A percentile compares a stretch with the other conserved stretches of the same genome.
These are phyloP conservation scores for Benthosema pterotum DNA, from an alignment of 2,797 vertebrate species.

Conservation along the genomic window DNA sequence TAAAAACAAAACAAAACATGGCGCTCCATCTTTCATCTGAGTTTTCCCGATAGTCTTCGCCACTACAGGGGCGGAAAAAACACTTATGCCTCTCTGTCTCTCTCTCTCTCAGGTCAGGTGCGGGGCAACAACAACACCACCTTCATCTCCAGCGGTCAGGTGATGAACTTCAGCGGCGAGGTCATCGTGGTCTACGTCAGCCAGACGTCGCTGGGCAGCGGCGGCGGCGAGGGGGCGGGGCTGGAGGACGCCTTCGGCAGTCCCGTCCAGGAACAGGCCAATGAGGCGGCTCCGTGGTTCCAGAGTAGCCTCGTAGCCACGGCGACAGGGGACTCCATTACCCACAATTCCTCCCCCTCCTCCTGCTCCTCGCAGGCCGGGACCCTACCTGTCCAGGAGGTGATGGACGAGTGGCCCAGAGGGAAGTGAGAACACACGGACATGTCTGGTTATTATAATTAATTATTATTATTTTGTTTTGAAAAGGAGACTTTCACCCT, in stretches of 20 bases:
- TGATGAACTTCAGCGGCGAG: slow-evolving; percentile 98
- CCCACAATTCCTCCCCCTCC: slow-evolving; percentile 41
- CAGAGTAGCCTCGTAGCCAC: slow-evolving; percentile 67
- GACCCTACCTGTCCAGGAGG: slow-evolving; percentile 76
- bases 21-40: no score
- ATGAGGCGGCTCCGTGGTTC: slow-evolving; percentile 77
- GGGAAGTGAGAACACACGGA: slow-evolving; percentile 54
- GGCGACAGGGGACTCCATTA: slow-evolving; percentile 42
- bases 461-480: slow-evolving; percentile 20
- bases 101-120: slow-evolving; percentile 84
- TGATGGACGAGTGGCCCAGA: slow-evolving; percentile 46
- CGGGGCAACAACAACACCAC: slow-evolving; percentile 96
- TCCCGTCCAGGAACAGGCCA: slow-evolving; percentile 91
- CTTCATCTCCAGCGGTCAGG: slow-evolving; percentile 96
- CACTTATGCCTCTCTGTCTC: not conserved
- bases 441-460: no score
- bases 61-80: no score
- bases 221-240: slow-evolving; percentile 69
- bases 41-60: no score
- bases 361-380: slow-evolving; percentile 53
- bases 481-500: not conserved
- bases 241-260: slow-evolving; percentile 82
- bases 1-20: no score
- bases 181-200: slow-evolving; percentile 96
- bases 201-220: slow-evolving; percentile 86